Evolutionary conservation across 2,797 vertebrate genomes (phyloP), one percentile per base, ranked within the genome.

Genomic region (Hyperoplus immaculatus): DNA sequence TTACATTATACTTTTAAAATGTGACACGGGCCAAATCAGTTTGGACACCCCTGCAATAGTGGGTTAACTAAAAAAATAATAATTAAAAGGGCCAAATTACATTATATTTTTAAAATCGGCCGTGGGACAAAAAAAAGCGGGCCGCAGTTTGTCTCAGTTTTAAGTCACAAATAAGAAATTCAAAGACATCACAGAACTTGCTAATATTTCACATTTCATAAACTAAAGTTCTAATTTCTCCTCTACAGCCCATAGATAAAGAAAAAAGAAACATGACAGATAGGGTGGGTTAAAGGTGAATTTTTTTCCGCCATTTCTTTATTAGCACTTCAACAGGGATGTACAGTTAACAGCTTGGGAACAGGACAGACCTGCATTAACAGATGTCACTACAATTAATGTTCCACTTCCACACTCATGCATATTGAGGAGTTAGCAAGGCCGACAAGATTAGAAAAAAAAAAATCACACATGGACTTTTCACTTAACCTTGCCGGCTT

Each of bases 201-300:
- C 53, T 12, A 1, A 36, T 53, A n/a, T 41, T 7, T 43, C 47
- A 42, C 18, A 53, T 50, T 8, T 61, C 0, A 8, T 18, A 13
- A 1, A 49, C 5, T 38, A 1, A 45, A 62, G 0, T 45, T 57
- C 49, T 4, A 8, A 9, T 4, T 14, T 41, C n/a, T 62, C 7
- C 8, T 12, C 4, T 61, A 18, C 41, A 63, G 10, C 13, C 1
- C 5, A 46, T 3, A 5, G 9, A 15, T 36, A 61, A 65, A 55
- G 18, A 78, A 90, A 90, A 86, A 72, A 86, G 85, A 77, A 85
- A 90, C 85, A 3, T 45, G 51, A 76, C 47, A 76, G 7, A n/a
- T 15, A 93, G 81, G 70, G 6, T 42, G 29, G 18, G 21, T 43
- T 54, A 68, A 66, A 36, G n/a, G n/a, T 43, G 8, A 6, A 29